Evolutionary conservation across 1,140 invertebrate genomes (phyloP), one percentile per base, ranked within the genome.

Genomic region (Drosophila pandora): DNA sequence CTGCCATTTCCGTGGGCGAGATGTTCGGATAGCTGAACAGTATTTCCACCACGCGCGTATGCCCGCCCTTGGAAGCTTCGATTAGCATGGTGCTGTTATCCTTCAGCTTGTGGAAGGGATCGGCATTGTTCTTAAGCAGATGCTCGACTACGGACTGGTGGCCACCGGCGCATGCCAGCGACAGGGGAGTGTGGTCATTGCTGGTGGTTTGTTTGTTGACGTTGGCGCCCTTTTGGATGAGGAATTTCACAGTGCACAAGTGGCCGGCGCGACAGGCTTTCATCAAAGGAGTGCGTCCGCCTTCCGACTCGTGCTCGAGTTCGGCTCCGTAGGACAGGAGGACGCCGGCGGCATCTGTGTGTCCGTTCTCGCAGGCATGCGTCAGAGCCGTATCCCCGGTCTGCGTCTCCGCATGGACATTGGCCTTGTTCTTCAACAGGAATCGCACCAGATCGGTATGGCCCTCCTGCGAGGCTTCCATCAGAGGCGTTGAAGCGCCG

Each of bases 211-310:
- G 95, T 69, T 96, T 95, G 84, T 96, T 96, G 12, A 99, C 97
- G 92, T 99, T 97, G 13, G 98, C 98, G 64, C 96, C 96, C 93
- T 97, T 97, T 41, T 96, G 95, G 60, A 99, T 95, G 49, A 99
- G 94, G 92, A 99, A 97, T 93, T 99, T 97, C 49, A 99, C 99
- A 49, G 98, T 99, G 91, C 97, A 98, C n/a, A 98, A 93, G 92
- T 99, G 98, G n/a, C 98, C 98, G 54, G 98, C 98, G 90, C 99
- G 95, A 72, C 98, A 98, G n/a, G 99, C 98, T 92, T 99, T 97
- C 99, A 99, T 99, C 65, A 99, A 92, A 28, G 99, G 98, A 32
- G 98, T 99, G 92, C 96, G 94, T 37, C 96, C 98, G 77, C 96
- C 98, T 93, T 97, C 97, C n/a, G 96, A 97, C 93, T 97, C 96